phyloP scores from a whole-genome alignment of 1,140 invertebrate genomes.

The Diorhabda elongata region DNA sequence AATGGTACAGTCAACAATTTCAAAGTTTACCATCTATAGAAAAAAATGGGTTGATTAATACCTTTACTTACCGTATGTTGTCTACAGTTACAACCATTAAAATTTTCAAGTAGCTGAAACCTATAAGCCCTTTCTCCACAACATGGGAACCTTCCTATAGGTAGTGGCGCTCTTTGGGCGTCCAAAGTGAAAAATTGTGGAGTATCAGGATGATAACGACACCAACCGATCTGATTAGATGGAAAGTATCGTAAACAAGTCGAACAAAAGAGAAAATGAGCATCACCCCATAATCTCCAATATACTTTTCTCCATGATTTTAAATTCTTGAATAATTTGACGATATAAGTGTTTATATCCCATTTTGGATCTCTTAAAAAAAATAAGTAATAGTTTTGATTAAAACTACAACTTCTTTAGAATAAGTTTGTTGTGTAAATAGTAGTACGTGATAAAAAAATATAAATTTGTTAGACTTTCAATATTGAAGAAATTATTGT shows the following conservation, averaged over 20 bases:
- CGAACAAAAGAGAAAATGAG: slow-evolving; percentile 74
- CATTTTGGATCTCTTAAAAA: slow-evolving; percentile 67
- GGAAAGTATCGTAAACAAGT: slow-evolving; percentile 73
- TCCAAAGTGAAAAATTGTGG: slow-evolving; percentile 73
- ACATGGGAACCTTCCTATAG: slow-evolving; percentile 72
- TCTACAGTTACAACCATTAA: slow-evolving; percentile 57
- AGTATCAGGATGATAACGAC: slow-evolving; percentile 69
- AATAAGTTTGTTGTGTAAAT: too few species aligned
- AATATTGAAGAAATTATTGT: too few species aligned
- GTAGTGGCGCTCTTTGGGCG: slow-evolving; percentile 57
- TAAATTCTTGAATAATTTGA: slow-evolving; percentile 68
- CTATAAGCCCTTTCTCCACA: slow-evolving; percentile 76
- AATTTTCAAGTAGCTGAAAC: slow-evolving; percentile 40
- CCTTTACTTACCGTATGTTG: slow-evolving; percentile 57
- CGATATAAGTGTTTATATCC: slow-evolving; percentile 79
- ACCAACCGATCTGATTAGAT: slow-evolving; percentile 73
- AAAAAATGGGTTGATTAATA: neutral
- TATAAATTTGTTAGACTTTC: too few species aligned
- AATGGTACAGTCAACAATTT: too few species aligned
- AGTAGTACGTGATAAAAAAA: too few species aligned
- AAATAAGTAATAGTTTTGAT: neutral
- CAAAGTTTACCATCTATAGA: too few species aligned
- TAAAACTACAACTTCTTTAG: too few species aligned
- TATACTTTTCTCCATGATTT: slow-evolving; percentile 87
- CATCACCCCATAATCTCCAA: slow-evolving; percentile 87